Conservation (phyloP, 2,888 invertebrate genomes). For the Diaphora mendica region DNA sequence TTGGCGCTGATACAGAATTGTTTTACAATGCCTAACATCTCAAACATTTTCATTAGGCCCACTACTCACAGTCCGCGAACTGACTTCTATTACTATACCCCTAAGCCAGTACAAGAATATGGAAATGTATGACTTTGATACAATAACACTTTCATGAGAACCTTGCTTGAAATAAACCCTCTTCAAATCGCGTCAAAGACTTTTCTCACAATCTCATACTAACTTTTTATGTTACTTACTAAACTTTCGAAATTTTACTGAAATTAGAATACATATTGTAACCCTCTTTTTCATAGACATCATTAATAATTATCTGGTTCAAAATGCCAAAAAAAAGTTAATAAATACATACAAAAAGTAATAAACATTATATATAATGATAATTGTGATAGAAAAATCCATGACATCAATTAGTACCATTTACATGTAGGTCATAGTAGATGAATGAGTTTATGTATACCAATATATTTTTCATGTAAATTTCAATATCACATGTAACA, state of each 20-base stretch:
- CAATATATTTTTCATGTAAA: conserved; percentile 61
- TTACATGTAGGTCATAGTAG: conserved; percentile 35
- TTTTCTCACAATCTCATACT: conserved; percentile 6
- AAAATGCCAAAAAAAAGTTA: too few species aligned
- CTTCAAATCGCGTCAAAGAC: conserved; percentile 16
- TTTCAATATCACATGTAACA: conserved; percentile 55
- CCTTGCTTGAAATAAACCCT: conserved; percentile 10
- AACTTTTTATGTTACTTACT: not conserved
- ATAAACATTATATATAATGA: not conserved
- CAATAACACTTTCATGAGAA: conserved; percentile 32
- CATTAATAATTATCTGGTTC: not conserved
- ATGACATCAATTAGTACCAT: conserved; percentile 23
- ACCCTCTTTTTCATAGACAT: not conserved
- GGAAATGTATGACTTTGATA: conserved; percentile 3
- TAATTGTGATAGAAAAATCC: conserved; percentile 25
- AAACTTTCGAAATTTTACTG: not conserved
- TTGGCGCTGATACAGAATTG: not conserved
- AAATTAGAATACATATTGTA: not conserved
- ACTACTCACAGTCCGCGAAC: not conserved
- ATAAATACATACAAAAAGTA: too few species aligned
- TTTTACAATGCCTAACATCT: not conserved
- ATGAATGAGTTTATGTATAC: conserved; percentile 62
- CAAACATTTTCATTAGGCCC: too few species aligned
- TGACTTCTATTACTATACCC: not conserved
- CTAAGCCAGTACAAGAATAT: not conserved